These are phyloP conservation scores for Fundulus diaphanus DNA, from an alignment of 2,797 vertebrate genomes.

Conservation along the genomic window DNA sequence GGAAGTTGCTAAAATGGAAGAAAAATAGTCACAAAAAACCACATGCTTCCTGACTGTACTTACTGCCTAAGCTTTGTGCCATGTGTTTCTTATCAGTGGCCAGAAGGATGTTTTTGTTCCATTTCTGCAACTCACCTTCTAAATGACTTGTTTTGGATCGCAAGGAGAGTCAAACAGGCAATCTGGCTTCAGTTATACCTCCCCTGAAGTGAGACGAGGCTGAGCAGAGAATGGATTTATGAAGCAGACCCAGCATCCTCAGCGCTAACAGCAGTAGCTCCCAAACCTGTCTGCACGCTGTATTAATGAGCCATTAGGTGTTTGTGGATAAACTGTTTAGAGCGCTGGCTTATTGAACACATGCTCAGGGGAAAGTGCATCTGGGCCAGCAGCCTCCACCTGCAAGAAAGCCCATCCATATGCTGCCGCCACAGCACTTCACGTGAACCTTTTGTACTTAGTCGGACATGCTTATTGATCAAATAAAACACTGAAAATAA, in stretches of 20 bases:
- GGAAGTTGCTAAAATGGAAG: slow-evolving; percentile 53
- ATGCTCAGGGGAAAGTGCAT: slow-evolving; percentile 73
- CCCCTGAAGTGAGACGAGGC: slow-evolving; percentile 48
- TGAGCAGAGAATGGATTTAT: slow-evolving; percentile 70
- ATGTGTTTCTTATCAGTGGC: slow-evolving; percentile 58
- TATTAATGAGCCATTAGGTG: slow-evolving; percentile 82
- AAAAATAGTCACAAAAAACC: slow-evolving; percentile 54
- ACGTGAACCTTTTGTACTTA: slow-evolving; percentile 78
- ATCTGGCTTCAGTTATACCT: slow-evolving; percentile 54
- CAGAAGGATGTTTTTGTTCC: slow-evolving; percentile 69
- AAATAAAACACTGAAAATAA: slow-evolving; percentile 69
- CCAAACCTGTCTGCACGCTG: slow-evolving; percentile 66
- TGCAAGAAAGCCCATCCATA: slow-evolving; percentile 74
- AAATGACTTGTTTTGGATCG: slow-evolving; percentile 63
- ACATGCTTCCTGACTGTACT: slow-evolving; percentile 50
- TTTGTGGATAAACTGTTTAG: slow-evolving; percentile 78
- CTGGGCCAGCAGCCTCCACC: slow-evolving; percentile 66
- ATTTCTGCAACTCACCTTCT: slow-evolving; percentile 60
- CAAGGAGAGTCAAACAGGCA: slow-evolving; percentile 48
- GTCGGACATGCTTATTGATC: slow-evolving; percentile 78
- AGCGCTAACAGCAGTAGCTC: slow-evolving; percentile 72
- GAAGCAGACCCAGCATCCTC: slow-evolving; percentile 65
- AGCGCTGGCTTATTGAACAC: slow-evolving; percentile 75
- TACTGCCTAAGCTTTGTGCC: slow-evolving; percentile 54
- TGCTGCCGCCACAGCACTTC: slow-evolving; percentile 73